Conservation (phyloP, 2,797 vertebrate genomes). For the Sandelia bainsii region DNA sequence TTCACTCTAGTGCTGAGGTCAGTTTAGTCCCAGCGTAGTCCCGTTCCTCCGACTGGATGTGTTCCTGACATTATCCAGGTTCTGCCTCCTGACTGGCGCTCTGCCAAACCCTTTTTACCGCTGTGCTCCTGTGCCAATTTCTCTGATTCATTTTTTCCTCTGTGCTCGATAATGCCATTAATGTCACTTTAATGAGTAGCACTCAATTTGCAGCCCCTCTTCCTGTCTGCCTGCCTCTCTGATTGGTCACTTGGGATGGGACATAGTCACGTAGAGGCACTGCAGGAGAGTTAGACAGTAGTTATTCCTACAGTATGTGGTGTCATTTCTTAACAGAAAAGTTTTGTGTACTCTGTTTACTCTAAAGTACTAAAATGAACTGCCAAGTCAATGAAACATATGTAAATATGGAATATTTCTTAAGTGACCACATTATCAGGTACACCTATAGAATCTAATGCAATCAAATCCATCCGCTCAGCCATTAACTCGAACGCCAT, state of each 20-base stretch:
- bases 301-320: conserved; percentile 1
- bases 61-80: conserved; percentile 61
- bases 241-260: conserved; percentile 65
- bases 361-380: too few relatives aligned
- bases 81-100: conserved; percentile 59
- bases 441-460: too few relatives aligned
- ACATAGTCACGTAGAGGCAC: conserved; percentile 39
- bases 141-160: conserved; percentile 67
- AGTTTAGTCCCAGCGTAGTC: background rate
- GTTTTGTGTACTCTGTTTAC: background rate
- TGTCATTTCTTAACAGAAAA: background rate
- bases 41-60: conserved; percentile 23
- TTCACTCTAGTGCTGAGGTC: conserved; percentile 29
- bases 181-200: conserved; percentile 78
- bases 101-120: conserved; percentile 57
- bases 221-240: conserved; percentile 57
- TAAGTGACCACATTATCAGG: too few relatives aligned
- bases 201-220: conserved; percentile 71
- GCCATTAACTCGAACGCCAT: too few relatives aligned
- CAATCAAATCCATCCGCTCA: too few relatives aligned
- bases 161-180: conserved; percentile 75
- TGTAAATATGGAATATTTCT: too few relatives aligned
- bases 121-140: conserved; percentile 59
- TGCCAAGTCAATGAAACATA: too few relatives aligned
- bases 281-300: conserved; percentile 31